Base-by-base conservation (phyloP, 2,113 vertebrate species). In the Macroglossus sobrinus region DNA sequence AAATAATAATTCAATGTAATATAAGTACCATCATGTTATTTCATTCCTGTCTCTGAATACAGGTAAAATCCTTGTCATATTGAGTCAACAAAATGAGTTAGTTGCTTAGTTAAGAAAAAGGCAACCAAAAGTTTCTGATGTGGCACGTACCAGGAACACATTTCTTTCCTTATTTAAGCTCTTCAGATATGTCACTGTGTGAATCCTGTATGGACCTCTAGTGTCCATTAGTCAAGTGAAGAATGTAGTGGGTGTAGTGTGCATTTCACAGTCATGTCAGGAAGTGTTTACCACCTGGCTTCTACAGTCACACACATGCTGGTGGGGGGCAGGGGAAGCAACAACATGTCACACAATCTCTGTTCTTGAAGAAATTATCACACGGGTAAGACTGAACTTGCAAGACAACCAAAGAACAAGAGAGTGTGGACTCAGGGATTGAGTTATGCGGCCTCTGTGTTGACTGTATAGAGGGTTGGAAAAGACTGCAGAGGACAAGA, bases 21-120 rank as follows among this genome's bases (percentile, higher is more conserved):
- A 7, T 3, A 7, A 18, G 22, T n/a, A 12, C 26, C 43, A 30
- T 81, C n/a, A 4, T 16, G 14, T 6, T 28, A 15, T 12, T 69
- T 45, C 82, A 75, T 66, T 78, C 14, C 33, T 61, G n/a, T 57
- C 38, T 81, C n/a, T 94, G 38, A 90, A 89, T 21, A 66, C 16
- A 94, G 57, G n/a, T 50, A 53, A 81, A 96, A 50, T 38, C 19
- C 80, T 85, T 55, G 35, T 14, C 74, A 92, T 55, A 53, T 79
- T 74, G 0, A 4, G 22, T 94, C 96, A 94, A 61, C 59, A 53
- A 21, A 71, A 30, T 64, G 22, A 84, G 19, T 63, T 30, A 50
- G 24, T 72, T 69, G 4, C 69, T 86, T 81, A 93, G 78, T 96
- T 79, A 35, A 53, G 86, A 87, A 74, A 95, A 82, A 97, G 97